A percentile compares a stretch with the other conserved stretches of the same genome.
These are phyloP conservation scores for Drosophila repletoides DNA, from an alignment of 1,140 invertebrate species.

Conservation along the genomic window DNA sequence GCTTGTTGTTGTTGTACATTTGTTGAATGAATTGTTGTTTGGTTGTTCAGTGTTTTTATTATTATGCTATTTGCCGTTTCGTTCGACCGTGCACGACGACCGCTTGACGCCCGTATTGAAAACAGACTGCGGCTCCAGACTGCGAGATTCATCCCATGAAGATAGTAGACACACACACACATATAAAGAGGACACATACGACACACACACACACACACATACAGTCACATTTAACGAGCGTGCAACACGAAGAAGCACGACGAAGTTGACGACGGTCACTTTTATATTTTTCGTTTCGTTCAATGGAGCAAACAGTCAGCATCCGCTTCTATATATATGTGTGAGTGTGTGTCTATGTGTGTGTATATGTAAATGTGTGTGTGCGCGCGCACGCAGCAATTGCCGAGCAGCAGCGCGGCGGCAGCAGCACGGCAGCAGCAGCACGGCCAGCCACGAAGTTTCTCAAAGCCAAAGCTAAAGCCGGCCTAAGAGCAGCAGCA, in stretches of 20 bases:
- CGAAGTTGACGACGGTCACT: constrained; percentile 19
- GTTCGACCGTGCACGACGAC: constrained; percentile 70
- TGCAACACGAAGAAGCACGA: constrained; percentile 3
- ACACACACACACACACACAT: constrained; percentile 24
- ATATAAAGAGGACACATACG: background rate
- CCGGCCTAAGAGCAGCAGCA: constrained; percentile 14
- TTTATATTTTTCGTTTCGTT: constrained; percentile 58
- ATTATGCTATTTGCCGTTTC: constrained; percentile 21
- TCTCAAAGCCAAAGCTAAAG: background rate
- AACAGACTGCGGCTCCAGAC: constrained; percentile 71
- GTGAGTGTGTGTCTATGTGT: constrained; percentile 2
- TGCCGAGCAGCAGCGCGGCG: background rate
- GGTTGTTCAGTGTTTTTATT: constrained; percentile 9
- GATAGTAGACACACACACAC: constrained; percentile 45
- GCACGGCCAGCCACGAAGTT: constrained; percentile 11
- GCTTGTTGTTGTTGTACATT: constrained; percentile 2
- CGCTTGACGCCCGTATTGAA: constrained; percentile 78
- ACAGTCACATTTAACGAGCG: constrained; percentile 4
- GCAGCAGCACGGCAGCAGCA: too few relatives aligned
- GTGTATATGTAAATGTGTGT: constrained; percentile 14
- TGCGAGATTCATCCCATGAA: constrained; percentile 75
- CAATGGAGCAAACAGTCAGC: constrained; percentile 65
- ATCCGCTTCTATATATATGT: constrained; percentile 36
- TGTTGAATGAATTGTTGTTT: constrained; percentile 1
- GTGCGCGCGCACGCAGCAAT: constrained; percentile 36